A percentile compares a stretch with the other conserved stretches of the same genome.
Conservation (phyloP, 2,888 invertebrate species). For the Folsomia manolachei region DNA sequence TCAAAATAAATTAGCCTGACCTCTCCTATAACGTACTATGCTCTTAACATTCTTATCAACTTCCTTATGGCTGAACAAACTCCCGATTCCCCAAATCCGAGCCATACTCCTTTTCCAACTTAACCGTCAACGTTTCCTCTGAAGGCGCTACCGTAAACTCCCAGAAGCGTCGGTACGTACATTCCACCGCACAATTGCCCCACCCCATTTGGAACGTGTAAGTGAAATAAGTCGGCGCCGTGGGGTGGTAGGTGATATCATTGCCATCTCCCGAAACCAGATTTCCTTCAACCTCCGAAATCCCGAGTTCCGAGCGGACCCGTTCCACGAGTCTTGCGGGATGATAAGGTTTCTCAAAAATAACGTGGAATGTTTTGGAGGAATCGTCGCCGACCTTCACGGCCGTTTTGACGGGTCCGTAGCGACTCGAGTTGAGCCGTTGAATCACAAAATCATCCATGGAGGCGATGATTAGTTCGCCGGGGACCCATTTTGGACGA, state of each 20-base stretch:
- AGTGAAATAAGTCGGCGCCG: slow-evolving; percentile 32
- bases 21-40: not conserved
- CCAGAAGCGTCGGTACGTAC: slow-evolving; percentile 39
- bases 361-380: slow-evolving; percentile 25
- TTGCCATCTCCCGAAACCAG: slow-evolving; percentile 36
- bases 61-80: not conserved
- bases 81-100: slow-evolving; percentile 12
- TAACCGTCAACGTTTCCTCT: slow-evolving; percentile 37
- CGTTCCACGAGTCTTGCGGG: slow-evolving; percentile 35
- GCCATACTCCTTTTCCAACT: slow-evolving; percentile 42
- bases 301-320: slow-evolving; percentile 29
- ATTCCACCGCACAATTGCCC: slow-evolving; percentile 36
- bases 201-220: slow-evolving; percentile 42
- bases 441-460: slow-evolving; percentile 32
- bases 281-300: slow-evolving; percentile 39
- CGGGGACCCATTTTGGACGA: slow-evolving; percentile 41
- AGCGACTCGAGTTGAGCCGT: slow-evolving; percentile 37
- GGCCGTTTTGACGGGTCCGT: slow-evolving; percentile 38
- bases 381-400: slow-evolving; percentile 26
- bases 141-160: slow-evolving; percentile 39
- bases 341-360: slow-evolving; percentile 41
- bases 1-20: not conserved
- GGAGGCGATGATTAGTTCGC: slow-evolving; percentile 30
- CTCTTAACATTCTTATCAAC: too few species aligned
- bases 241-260: slow-evolving; percentile 31